Conservation (phyloP, 2,888 invertebrate species). For the Morpho achilles region DNA sequence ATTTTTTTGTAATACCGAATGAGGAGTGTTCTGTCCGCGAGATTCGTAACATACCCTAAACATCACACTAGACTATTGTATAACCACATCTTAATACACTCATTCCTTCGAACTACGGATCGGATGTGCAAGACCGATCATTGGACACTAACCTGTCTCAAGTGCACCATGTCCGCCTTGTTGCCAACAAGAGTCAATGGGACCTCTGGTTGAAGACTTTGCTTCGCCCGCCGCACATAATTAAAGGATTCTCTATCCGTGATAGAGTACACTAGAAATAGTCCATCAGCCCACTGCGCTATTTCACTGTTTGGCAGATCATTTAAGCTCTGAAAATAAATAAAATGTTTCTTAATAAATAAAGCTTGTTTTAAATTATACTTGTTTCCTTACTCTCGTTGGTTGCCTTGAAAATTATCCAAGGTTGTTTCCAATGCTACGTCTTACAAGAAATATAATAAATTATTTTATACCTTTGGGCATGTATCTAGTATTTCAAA, state of each 20-base stretch:
- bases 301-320: constrained; percentile 87
- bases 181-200: constrained; percentile 93
- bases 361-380: no score
- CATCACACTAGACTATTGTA: no score
- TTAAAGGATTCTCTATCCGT: constrained; percentile 92
- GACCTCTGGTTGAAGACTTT: constrained; percentile 83
- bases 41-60: no score
- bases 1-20: no score
- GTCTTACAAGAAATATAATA: not conserved
- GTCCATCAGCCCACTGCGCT: constrained; percentile 93
- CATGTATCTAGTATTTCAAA: constrained; percentile 95
- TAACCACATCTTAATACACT: no score
- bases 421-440: no score
- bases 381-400: no score
- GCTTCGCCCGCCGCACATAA: constrained; percentile 87
- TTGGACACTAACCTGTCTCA: constrained; percentile 80
- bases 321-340: constrained; percentile 80
- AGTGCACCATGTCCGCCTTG: constrained; percentile 94
- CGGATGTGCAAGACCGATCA: no score
- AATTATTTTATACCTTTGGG: constrained; percentile 81
- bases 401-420: no score
- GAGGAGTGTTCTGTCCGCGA: no score
- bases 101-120: no score
- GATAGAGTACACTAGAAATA: constrained; percentile 93
- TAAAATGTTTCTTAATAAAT: not conserved